Evolutionary conservation across 2,797 vertebrate species (phyloP).

Genomic region (Carcharodon carcharias): DNA sequence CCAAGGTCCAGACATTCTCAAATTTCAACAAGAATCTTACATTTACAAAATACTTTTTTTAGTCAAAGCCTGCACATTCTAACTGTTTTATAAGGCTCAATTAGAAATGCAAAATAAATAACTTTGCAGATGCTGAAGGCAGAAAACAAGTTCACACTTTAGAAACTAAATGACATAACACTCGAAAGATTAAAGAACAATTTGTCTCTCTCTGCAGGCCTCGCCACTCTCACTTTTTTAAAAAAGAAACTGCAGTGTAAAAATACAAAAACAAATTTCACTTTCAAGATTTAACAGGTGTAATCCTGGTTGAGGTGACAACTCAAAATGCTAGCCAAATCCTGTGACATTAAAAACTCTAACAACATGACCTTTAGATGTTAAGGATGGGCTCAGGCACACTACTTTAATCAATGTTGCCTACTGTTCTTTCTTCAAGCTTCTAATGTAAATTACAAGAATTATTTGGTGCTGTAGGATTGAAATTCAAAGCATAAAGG

Average conservation of each 20-base stretch:
- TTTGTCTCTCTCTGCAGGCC: background rate
- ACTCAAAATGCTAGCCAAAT: background rate
- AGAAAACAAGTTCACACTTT: background rate
- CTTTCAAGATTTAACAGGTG: background rate
- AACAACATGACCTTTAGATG: background rate
- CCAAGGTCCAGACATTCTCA: background rate
- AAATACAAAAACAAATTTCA: background rate
- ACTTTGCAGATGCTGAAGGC: slow-evolving; percentile 8
- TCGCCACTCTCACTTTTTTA: background rate
- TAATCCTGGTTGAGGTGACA: background rate
- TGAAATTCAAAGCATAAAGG: background rate
- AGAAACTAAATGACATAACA: background rate
- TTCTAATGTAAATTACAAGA: background rate
- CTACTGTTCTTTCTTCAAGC: background rate
- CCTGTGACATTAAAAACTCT: background rate
- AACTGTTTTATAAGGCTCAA: background rate
- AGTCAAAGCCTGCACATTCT: background rate
- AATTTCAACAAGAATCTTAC: background rate
- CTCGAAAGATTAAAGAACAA: background rate
- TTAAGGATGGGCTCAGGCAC: background rate
- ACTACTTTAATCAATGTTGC: background rate
- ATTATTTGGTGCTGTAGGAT: background rate
- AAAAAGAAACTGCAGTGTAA: background rate
- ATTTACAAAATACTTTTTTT: background rate
- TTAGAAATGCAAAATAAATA: background rate